phyloP scores from a whole-genome alignment of 2,797 vertebrate species.

The Poliocrania exsul region DNA sequence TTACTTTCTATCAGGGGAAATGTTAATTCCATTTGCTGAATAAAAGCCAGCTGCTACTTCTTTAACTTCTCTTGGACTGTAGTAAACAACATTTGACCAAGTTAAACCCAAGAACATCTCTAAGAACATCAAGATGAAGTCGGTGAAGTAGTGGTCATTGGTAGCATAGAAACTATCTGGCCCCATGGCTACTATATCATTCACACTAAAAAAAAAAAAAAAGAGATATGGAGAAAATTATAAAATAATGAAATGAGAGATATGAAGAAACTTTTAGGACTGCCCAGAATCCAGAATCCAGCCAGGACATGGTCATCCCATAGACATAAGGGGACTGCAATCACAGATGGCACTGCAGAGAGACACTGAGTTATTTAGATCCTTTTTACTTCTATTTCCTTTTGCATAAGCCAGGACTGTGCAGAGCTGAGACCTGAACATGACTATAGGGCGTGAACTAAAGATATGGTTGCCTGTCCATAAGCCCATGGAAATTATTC shows the following conservation, averaged over 20 bases:
- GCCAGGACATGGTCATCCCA: not conserved
- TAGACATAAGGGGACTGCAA: not conserved
- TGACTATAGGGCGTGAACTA: not conserved
- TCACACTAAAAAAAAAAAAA: slow-evolving; percentile 78
- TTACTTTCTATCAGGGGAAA: slow-evolving; percentile 87
- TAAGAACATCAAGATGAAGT: slow-evolving; percentile 50
- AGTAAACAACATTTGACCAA: slow-evolving; percentile 88
- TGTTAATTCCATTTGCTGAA: slow-evolving; percentile 89
- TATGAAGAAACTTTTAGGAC: not conserved
- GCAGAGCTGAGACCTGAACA: not conserved
- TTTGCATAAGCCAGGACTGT: not conserved
- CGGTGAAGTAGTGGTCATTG: slow-evolving; percentile 87
- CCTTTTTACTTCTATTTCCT: not conserved
- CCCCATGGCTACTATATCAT: slow-evolving; percentile 88
- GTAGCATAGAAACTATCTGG: slow-evolving; percentile 91
- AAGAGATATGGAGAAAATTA: not conserved
- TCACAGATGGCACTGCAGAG: not conserved
- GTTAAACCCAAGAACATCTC: slow-evolving; percentile 77
- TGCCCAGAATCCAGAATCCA: not conserved
- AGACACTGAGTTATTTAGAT: not conserved
- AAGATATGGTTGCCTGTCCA: not conserved
- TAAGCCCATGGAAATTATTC: not conserved
- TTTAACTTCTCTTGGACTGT: slow-evolving; percentile 87
- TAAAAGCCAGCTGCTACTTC: slow-evolving; percentile 86
- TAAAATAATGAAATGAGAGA: not conserved